phyloP scores from a whole-genome alignment of 2,797 vertebrate genomes.

The Neomorphus geoffroyi region DNA sequence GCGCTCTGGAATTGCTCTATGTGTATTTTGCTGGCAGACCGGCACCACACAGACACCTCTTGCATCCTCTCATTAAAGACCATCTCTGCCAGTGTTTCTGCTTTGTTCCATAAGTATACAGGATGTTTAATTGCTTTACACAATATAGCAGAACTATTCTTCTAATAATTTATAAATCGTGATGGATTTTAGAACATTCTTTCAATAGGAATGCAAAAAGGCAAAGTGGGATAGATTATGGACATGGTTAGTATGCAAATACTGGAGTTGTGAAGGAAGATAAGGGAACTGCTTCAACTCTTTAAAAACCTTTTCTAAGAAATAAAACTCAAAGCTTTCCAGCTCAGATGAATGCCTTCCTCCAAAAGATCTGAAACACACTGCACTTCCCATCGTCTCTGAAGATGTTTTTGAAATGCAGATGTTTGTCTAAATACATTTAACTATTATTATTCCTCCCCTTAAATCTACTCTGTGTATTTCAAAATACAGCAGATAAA shows the following conservation, averaged over 20 bases:
- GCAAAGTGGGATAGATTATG: background rate
- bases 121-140: background rate
- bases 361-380: background rate
- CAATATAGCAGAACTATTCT: background rate
- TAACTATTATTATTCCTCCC: background rate
- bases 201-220: background rate
- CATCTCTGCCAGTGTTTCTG: background rate
- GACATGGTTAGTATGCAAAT: background rate
- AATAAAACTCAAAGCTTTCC: background rate
- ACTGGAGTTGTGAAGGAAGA: background rate
- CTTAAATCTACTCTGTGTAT: background rate
- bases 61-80: background rate
- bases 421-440: background rate
- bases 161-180: background rate
- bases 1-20: background rate
- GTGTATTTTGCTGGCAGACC: background rate
- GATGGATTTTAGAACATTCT: background rate
- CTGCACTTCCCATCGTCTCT: background rate
- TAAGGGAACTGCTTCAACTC: background rate
- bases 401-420: background rate
- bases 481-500: background rate
- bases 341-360: background rate
- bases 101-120: background rate
- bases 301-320: background rate
- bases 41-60: background rate